phyloP scores from a whole-genome alignment of 2,888 invertebrate species.

The Athalia circularis region DNA sequence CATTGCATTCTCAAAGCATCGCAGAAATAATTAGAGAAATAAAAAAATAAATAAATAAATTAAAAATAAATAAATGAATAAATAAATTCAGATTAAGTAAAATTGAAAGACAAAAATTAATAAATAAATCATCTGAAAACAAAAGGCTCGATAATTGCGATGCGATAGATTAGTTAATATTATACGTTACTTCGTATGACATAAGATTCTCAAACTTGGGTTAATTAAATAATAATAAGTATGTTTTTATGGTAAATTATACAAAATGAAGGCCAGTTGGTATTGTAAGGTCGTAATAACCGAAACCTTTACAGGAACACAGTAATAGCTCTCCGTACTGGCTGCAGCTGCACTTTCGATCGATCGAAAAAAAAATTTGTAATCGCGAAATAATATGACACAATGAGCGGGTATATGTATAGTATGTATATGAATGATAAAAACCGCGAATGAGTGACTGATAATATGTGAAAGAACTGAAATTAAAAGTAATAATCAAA shows the following conservation, averaged over 20 bases:
- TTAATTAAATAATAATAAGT: background rate
- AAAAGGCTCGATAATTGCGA: constrained; percentile 22
- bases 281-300: background rate
- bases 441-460: background rate
- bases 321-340: constrained; percentile 40
- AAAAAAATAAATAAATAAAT: constrained; percentile 12
- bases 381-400: background rate
- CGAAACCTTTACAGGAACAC: constrained; percentile 26
- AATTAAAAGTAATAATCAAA: constrained; percentile 1
- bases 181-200: constrained; percentile 18
- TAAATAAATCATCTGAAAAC: background rate
- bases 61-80: background rate
- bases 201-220: background rate
- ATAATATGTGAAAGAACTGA: background rate
- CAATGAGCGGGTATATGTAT: background rate
- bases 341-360: constrained; percentile 1
- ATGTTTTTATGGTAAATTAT: too few relatives aligned
- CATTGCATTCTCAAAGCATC: constrained; percentile 36
- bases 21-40: constrained; percentile 24
- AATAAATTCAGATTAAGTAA: background rate
- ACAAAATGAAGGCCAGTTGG: too few relatives aligned
- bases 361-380: background rate
- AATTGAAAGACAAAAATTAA: background rate
- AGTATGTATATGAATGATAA: background rate
- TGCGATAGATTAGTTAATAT: background rate